Conservation (phyloP, 2,797 vertebrate genomes). For the Sphenodon punctatus region DNA sequence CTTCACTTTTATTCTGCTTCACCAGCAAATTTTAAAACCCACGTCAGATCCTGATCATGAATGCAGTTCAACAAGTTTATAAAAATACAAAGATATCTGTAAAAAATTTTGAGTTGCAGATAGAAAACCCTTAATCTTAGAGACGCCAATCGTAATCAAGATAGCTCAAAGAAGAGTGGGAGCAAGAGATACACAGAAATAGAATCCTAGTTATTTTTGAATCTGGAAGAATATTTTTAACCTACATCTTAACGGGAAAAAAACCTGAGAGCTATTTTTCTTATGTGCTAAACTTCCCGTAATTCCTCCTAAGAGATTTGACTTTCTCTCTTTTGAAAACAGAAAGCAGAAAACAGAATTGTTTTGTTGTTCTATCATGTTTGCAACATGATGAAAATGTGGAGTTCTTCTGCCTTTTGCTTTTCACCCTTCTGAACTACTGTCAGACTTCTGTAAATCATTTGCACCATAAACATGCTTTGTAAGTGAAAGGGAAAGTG, state of each 20-base stretch:
- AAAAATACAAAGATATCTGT: neutral
- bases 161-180: neutral
- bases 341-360: conserved; percentile 66
- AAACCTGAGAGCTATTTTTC: conserved; percentile 55
- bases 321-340: conserved; percentile 64
- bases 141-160: neutral
- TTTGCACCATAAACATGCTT: conserved; percentile 71
- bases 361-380: conserved; percentile 63
- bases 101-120: neutral
- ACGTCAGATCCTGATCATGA: neutral
- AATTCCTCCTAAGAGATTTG: conserved; percentile 67
- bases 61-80: neutral
- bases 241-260: conserved; percentile 56
- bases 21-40: neutral
- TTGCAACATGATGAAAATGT: conserved; percentile 59
- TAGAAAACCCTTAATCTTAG: neutral
- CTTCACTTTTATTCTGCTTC: neutral
- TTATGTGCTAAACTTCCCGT: conserved; percentile 55
- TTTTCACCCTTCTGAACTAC: conserved; percentile 74
- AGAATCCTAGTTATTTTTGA: conserved; percentile 4
- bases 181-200: too few species aligned
- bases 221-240: conserved; percentile 43
- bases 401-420: conserved; percentile 63
- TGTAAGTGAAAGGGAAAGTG: conserved; percentile 71
- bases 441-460: conserved; percentile 72